Percentiles rank a stretch among this genome's conserved stretches.
Conservation (phyloP, 37 sponge, comb jelly and placozoan genomes). For the Cliona cf. orientalis region DNA sequence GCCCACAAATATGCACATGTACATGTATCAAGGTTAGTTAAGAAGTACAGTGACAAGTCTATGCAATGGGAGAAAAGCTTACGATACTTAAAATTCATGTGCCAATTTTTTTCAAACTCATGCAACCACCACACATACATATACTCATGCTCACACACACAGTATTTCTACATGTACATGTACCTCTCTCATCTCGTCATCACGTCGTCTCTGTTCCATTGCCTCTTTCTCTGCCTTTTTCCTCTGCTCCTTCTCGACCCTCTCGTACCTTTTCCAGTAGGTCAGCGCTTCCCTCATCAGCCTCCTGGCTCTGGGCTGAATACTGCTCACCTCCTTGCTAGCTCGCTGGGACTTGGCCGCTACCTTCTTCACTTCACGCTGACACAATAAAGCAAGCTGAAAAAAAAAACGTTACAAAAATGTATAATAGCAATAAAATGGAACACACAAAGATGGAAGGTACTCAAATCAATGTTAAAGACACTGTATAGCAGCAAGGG, state of each 20-base stretch:
- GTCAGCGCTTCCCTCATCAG: constrained; percentile 85
- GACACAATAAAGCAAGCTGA: constrained; percentile 87
- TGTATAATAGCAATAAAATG: too few species aligned
- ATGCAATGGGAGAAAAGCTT: not conserved
- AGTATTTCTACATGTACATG: not conserved
- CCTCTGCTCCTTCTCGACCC: constrained; percentile 88
- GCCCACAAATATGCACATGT: too few species aligned
- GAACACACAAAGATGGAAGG: too few species aligned
- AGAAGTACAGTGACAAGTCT: not conserved
- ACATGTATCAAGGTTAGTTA: too few species aligned
- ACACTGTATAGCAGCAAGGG: too few species aligned
- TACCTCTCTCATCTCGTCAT: constrained; percentile 94
- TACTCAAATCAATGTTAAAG: too few species aligned
- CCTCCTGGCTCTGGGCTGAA: constrained; percentile 73
- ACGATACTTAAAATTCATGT: not conserved
- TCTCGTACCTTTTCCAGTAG: constrained; percentile 92
- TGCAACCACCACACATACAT: not conserved
- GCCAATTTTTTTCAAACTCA: not conserved
- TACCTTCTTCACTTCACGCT: constrained; percentile 71
- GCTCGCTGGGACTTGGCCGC: constrained; percentile 62
- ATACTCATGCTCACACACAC: not conserved
- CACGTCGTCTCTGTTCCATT: constrained; percentile 76
- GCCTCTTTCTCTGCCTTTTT: constrained; percentile 93
- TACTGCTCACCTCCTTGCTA: constrained; percentile 70
- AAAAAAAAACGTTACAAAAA: too few species aligned